These are phyloP conservation scores for Phanerotoma sp. DNA, from an alignment of 2,888 invertebrate genomes.

Conservation along the genomic window DNA sequence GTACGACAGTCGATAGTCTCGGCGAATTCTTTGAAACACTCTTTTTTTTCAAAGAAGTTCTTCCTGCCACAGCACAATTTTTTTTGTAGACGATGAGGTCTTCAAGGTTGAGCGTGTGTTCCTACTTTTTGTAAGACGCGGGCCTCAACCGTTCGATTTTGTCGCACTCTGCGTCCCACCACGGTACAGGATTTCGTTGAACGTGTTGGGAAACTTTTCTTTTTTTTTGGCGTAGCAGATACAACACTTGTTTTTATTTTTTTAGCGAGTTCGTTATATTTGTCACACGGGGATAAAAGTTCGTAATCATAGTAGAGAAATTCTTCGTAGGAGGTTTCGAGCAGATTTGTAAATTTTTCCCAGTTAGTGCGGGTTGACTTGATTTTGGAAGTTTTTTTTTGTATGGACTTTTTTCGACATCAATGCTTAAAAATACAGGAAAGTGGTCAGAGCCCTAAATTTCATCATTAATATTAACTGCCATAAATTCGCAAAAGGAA, in stretches of 20 bases:
- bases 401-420: not conserved
- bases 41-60: not conserved
- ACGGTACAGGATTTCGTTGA: not conserved
- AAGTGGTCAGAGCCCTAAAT: slow-evolving; percentile 1
- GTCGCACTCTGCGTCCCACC: not conserved
- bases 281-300: slow-evolving; percentile 2
- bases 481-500: not conserved
- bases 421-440: not conserved
- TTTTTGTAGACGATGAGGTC: not conserved
- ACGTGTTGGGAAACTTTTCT: no score
- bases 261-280: no score
- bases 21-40: not conserved
- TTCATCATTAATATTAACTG: not conserved
- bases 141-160: not conserved
- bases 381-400: not conserved
- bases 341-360: slow-evolving; percentile 3
- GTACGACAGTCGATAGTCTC: not conserved
- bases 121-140: not conserved
- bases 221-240: no score
- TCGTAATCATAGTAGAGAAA: slow-evolving; percentile 12
- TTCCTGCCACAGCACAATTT: not conserved
- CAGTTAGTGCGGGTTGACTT: slow-evolving; percentile 2
- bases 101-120: not conserved
- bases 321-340: no score
- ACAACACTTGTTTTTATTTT: no score